Evolutionary conservation across 2,888 invertebrate genomes (phyloP), one percentile per base, ranked within the genome.

Genomic region (Graphium colonna): DNA sequence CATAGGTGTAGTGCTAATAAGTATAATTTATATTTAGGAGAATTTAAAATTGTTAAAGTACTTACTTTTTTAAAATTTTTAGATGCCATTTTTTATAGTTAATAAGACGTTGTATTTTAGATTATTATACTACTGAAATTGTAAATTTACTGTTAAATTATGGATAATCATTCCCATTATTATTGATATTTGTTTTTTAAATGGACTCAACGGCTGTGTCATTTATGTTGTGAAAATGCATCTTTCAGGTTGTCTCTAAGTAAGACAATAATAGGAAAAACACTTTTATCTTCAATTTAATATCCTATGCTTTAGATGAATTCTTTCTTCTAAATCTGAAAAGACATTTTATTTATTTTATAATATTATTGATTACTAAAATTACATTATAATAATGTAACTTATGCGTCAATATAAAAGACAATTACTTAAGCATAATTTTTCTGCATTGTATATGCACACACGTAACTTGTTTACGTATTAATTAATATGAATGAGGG

Each of bases 171-270:
- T 41, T 49, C 40, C 41, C 49, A 41, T 41, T 41, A 40, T 15
- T 48, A 40, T 40, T 13, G 7, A 41, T 16, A 33, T 17, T 10
- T 40, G 13, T 48, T 10, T 39, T 12, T 41, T 31, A 10, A 31
- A 17, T 41, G 31, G 9, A 15, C 31, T 51, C 9, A 21, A 43
- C 15, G 46, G 47, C 43, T 39, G 48, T 49, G 53, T 44, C 39
- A 44, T 40, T 48, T 7, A 7, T 44, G 49, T 49, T 53, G 48
- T 53, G 31, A 47, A 36, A 41, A 17, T 38, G n/a, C 42, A 43
- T 16, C 13, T 9, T 12, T 12, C 13, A 36, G n/a, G 3, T 33
- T 33, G 5, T 36, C 21, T 26, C 36, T 18, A 18, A 16, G 8
- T 39, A 13, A 36, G 16, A 38, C 9, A 17, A 10, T 21, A 50